Conservation (phyloP, 2,888 invertebrate genomes). For the Gryllus longicercus region DNA sequence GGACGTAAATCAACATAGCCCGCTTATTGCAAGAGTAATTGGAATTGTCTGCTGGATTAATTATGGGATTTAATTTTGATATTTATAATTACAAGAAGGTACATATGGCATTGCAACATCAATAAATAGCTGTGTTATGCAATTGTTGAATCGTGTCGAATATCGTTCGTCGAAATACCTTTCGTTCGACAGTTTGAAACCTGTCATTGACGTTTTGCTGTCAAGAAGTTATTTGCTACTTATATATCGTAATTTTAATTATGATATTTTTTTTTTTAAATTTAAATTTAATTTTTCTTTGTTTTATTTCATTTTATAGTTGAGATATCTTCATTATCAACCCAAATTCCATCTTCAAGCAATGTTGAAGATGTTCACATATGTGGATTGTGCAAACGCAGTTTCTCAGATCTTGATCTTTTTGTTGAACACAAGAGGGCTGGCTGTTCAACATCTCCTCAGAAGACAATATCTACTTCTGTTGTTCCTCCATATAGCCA, state of each 20-base stretch:
- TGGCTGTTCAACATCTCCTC: conserved; percentile 20
- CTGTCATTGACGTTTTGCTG: too few relatives aligned
- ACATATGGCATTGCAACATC: too few relatives aligned
- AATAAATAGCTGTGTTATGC: too few relatives aligned
- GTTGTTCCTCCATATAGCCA: not conserved
- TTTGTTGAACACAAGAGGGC: conserved; percentile 39
- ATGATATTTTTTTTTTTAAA: not conserved
- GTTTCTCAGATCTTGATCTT: conserved; percentile 38
- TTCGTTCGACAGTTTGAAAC: not conserved
- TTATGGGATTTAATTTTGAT: too few relatives aligned
- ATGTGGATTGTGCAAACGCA: conserved; percentile 40
- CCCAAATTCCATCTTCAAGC: not conserved
- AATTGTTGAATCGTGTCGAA: not conserved
- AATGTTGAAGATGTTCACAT: conserved; percentile 39
- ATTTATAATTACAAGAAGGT: too few relatives aligned
- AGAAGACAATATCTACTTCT: conserved; percentile 5
- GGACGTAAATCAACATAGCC: not conserved
- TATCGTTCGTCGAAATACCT: not conserved
- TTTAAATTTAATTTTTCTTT: too few relatives aligned
- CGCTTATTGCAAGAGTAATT: too few relatives aligned
- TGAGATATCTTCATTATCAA: conserved; percentile 21
- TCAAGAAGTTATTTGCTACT: not conserved
- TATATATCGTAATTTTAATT: too few relatives aligned
- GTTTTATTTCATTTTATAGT: conserved; percentile 27
- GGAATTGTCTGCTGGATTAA: too few relatives aligned